These are phyloP conservation scores for Chiloscyllium plagiosum DNA, from an alignment of 2,113 vertebrate species.

Conservation along the genomic window DNA sequence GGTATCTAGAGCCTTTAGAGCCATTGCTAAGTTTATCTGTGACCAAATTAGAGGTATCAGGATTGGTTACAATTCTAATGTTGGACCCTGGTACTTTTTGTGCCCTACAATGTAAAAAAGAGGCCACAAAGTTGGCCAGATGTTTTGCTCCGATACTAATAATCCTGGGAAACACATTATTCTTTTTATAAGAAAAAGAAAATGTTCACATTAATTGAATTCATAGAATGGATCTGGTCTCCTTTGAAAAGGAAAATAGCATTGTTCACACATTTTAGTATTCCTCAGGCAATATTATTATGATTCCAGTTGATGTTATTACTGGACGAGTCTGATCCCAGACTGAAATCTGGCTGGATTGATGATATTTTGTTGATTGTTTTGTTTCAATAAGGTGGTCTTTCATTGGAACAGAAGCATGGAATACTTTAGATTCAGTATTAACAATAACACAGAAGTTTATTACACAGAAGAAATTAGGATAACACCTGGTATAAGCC, in stretches of 20 bases:
- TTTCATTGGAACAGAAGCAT: too few species aligned
- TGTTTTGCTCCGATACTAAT: not conserved
- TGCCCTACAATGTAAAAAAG: not conserved
- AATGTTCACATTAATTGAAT: not conserved
- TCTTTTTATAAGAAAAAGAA: not conserved
- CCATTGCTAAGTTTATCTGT: slow-evolving; percentile 6
- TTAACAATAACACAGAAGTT: too few species aligned
- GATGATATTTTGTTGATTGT: too few species aligned
- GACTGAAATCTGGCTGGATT: too few species aligned
- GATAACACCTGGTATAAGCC: too few species aligned
- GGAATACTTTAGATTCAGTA: too few species aligned
- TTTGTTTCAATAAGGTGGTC: too few species aligned
- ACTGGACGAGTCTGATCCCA: too few species aligned
- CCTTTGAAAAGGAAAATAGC: not conserved
- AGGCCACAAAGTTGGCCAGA: not conserved
- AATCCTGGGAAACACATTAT: not conserved
- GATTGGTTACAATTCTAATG: not conserved
- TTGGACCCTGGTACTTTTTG: not conserved
- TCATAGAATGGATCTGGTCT: not conserved
- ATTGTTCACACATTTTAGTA: not conserved
- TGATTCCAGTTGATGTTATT: too few species aligned
- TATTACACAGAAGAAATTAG: too few species aligned
- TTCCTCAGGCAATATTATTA: not conserved
- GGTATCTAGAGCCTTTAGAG: not conserved
- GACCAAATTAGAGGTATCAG: not conserved